These are phyloP conservation scores for Temnothorax unifasciatus DNA, from an alignment of 2,888 invertebrate species.

Conservation along the genomic window DNA sequence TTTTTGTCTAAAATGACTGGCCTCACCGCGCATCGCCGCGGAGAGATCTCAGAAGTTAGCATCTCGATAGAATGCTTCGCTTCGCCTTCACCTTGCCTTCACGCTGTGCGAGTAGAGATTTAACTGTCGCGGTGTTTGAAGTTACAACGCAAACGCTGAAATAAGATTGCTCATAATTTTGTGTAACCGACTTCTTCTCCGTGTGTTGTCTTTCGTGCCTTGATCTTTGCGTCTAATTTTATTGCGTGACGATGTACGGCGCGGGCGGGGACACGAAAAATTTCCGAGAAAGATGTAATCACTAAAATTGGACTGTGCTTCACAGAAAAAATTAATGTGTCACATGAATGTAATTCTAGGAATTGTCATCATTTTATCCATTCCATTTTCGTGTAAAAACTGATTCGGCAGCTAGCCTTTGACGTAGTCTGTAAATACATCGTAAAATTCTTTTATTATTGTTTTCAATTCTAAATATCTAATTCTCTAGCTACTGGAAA, in stretches of 20 bases:
- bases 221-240: neutral
- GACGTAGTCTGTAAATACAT: neutral
- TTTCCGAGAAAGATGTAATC: constrained; percentile 32
- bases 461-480: neutral
- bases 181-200: neutral
- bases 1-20: no score
- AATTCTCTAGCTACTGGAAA: neutral
- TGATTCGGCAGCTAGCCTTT: neutral
- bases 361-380: neutral
- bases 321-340: constrained; percentile 11
- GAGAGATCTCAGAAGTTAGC: neutral
- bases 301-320: neutral
- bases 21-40: no score
- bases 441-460: neutral
- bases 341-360: neutral
- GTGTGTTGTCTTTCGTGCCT: neutral
- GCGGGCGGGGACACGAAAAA: neutral
- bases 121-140: neutral
- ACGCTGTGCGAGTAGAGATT: neutral
- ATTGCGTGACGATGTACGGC: constrained; percentile 26
- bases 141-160: neutral
- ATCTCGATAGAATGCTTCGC: neutral
- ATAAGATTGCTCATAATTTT: constrained; percentile 8
- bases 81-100: constrained; percentile 30
- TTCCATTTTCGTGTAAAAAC: neutral